Percentiles rank a stretch among this genome's conserved stretches.
Conservation (phyloP, 2,888 invertebrate species). For the Physocephala rufipes region DNA sequence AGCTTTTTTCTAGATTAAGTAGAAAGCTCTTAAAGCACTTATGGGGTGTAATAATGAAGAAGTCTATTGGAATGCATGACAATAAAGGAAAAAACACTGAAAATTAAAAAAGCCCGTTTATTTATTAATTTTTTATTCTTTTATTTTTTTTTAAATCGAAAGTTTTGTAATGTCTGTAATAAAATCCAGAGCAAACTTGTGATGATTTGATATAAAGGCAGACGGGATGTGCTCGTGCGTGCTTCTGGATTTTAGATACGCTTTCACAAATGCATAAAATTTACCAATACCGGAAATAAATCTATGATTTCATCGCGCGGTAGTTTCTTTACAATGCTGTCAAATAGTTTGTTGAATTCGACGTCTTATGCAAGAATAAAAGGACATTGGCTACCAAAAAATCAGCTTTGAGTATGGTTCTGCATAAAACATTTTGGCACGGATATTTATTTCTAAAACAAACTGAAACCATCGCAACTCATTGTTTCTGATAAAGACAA, state of each 20-base stretch:
- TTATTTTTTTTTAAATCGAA: constrained; percentile 1
- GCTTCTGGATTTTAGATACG: no score
- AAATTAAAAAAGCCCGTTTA: background rate
- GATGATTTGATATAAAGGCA: no score
- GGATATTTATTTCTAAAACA: background rate
- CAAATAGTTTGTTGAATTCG: background rate
- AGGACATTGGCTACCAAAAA: background rate
- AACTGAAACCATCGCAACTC: background rate
- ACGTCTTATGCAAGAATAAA: background rate
- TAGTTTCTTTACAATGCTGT: no score
- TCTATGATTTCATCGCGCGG: no score
- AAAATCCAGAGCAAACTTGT: no score
- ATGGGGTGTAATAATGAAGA: background rate
- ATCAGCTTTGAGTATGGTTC: background rate
- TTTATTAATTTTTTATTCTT: background rate
- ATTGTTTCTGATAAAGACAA: no score
- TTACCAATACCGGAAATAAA: no score
- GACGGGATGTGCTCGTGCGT: no score
- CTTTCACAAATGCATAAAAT: no score
- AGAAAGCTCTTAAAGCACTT: background rate
- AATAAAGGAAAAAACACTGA: no score
- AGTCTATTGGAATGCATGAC: background rate
- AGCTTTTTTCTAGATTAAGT: background rate
- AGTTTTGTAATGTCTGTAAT: no score
- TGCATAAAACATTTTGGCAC: no score